Evolutionary conservation across 2,113 vertebrate genomes (phyloP).

Genomic region (Zeus faber): DNA sequence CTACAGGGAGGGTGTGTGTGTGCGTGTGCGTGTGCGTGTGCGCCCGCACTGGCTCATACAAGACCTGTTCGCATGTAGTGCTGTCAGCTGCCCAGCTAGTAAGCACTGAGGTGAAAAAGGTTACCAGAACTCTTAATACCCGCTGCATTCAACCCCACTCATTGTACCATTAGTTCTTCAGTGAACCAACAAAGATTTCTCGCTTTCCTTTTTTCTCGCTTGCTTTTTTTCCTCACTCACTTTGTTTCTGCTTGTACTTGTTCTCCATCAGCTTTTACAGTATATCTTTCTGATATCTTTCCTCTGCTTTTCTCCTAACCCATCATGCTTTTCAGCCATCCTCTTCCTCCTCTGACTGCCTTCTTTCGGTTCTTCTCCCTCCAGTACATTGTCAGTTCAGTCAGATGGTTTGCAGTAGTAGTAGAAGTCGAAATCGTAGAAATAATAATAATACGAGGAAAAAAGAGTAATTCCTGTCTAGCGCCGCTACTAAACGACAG

Average conservation of each 20-base stretch:
- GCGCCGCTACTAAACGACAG: constrained; percentile 35
- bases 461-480: constrained; percentile 42
- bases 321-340: too few relatives aligned
- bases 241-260: background rate
- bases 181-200: too few relatives aligned
- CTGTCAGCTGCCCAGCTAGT: constrained; percentile 4
- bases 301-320: too few relatives aligned
- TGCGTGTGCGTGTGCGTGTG: background rate
- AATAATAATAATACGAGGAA: constrained; percentile 32
- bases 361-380: background rate
- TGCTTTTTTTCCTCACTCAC: background rate
- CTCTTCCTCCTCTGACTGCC: too few relatives aligned
- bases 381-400: too few relatives aligned
- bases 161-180: too few relatives aligned
- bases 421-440: too few relatives aligned
- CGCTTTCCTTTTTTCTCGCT: background rate
- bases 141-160: background rate
- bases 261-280: background rate
- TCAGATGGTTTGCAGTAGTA: constrained; percentile 40
- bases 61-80: background rate
- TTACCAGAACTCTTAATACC: constrained; percentile 6
- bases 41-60: background rate
- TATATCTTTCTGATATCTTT: constrained; percentile 3
- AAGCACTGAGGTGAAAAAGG: background rate
- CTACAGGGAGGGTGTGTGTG: constrained; percentile 3